Base-by-base conservation (phyloP, 2,797 vertebrate genomes). In the Gymnoscopelus braueri region DNA sequence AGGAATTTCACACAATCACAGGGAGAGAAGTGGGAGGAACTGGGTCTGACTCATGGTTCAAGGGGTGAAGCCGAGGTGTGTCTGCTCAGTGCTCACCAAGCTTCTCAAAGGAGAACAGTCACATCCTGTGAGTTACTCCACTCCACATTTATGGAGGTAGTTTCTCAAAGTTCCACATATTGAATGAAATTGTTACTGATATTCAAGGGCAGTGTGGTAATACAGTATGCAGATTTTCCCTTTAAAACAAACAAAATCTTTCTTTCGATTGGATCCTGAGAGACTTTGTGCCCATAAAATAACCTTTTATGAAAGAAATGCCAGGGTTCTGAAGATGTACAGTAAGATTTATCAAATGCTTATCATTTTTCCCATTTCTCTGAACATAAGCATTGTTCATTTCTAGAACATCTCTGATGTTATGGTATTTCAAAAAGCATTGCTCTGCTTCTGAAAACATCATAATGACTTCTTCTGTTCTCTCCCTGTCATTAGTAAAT, bases 401-500 rank as follows among this genome's bases (percentile, higher is more conserved):
- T 7, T 10, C 39, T 44, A 10, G 39, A 44, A 44, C 39, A 44
- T 44, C 39, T 44, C 39, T 10, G 39, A 44, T 44, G 39, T 44
- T 44, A 44, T 44, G 8, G 39, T 10, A 44, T 44, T 44, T 44
- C 39, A 44, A 44, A 44, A 67, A 67, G 35, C 57, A 2, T 24
- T 51, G 13, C 65, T 15, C 0, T 5, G 14, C 65, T 15, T 60
- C 51, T 61, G 47, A 29, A 63, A 53, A 19, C 50, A 35, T 60
- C 62, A 13, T 60, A 59, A 70, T 12, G 44, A 32, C 19, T 32
- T 2, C 13, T 73, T 65, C 69, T 26, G 50, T 50, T 76, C 63
- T n/a, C 62, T 67, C 60, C 15, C 64, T 0, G 70, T 60, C n/a
- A 11, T 84, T 58, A 32, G 14, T 63, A 44, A 85, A 82, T 49